phyloP scores from a whole-genome alignment of 2,797 vertebrate genomes.

The Enteromius fasciolatus region DNA sequence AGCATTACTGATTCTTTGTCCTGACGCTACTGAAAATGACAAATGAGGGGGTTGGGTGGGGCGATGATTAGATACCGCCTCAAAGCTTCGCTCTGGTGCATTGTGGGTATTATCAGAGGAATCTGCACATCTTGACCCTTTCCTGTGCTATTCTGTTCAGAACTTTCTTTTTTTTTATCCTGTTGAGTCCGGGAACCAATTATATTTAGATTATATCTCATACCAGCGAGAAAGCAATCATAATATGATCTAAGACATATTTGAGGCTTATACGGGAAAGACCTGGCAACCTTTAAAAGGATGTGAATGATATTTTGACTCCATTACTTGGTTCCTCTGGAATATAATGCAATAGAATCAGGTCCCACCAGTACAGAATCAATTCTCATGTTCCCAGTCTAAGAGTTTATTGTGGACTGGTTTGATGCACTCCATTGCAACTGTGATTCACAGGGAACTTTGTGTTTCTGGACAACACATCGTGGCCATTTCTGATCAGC shows the following conservation, averaged over 20 bases:
- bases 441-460: slow-evolving; percentile 3
- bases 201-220: slow-evolving; percentile 40
- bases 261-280: slow-evolving; percentile 30
- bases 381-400: slow-evolving; percentile 26
- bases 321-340: slow-evolving; percentile 21
- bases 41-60: slow-evolving; percentile 36
- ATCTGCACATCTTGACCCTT: slow-evolving; percentile 35
- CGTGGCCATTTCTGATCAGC: not conserved
- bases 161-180: not conserved
- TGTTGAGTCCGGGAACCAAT: slow-evolving; percentile 28
- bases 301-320: slow-evolving; percentile 37
- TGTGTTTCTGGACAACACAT: not conserved
- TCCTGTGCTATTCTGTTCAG: not conserved
- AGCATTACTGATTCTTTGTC: slow-evolving; percentile 39
- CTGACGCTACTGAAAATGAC: slow-evolving; percentile 31
- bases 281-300: slow-evolving; percentile 27
- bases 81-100: slow-evolving; percentile 8
- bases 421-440: slow-evolving; percentile 15
- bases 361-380: slow-evolving; percentile 16
- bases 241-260: slow-evolving; percentile 29
- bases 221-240: slow-evolving; percentile 8
- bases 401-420: slow-evolving; percentile 12
- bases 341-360: slow-evolving; percentile 17
- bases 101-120: slow-evolving; percentile 34
- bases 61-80: slow-evolving; percentile 38